A percentile compares a stretch with the other conserved stretches of the same genome.
Evolutionary conservation across 2,797 vertebrate genomes (phyloP).

Genomic region (Phylloscopus collybita): DNA sequence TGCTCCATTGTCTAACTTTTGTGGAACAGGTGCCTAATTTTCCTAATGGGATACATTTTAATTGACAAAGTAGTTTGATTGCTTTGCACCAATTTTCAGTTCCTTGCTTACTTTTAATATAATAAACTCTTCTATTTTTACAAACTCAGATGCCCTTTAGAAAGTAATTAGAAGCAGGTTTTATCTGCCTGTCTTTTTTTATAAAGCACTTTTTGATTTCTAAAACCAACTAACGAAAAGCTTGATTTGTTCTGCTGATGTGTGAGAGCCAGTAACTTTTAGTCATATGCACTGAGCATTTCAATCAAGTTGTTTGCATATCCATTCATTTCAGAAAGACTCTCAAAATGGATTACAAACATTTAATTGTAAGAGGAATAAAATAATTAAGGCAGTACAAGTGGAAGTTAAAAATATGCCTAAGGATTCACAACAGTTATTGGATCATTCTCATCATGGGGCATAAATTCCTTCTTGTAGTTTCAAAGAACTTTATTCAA

Average conservation of each 20-base stretch:
- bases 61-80: conserved; percentile 66
- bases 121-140: conserved; percentile 52
- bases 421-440: conserved; percentile 68
- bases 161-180: conserved; percentile 61
- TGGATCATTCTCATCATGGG: conserved; percentile 69
- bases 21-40: conserved; percentile 72
- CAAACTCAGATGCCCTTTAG: conserved; percentile 35
- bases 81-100: conserved; percentile 37
- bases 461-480: conserved; percentile 53
- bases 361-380: conserved; percentile 64
- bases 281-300: conserved; percentile 69
- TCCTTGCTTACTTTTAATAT: conserved; percentile 43
- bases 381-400: conserved; percentile 69
- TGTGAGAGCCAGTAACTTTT: conserved; percentile 70
- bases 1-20: conserved; percentile 57
- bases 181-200: conserved; percentile 59
- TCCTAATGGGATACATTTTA: conserved; percentile 71
- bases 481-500: conserved; percentile 73
- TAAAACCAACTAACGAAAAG: conserved; percentile 61
- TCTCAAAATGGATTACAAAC: conserved; percentile 70
- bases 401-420: conserved; percentile 71
- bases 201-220: conserved; percentile 58
- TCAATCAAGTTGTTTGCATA: conserved; percentile 70
- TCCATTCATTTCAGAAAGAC: conserved; percentile 62
- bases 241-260: conserved; percentile 64